Evolutionary conservation across 2,797 vertebrate species (phyloP).

Genomic region (Oceanodroma leucorhoa): DNA sequence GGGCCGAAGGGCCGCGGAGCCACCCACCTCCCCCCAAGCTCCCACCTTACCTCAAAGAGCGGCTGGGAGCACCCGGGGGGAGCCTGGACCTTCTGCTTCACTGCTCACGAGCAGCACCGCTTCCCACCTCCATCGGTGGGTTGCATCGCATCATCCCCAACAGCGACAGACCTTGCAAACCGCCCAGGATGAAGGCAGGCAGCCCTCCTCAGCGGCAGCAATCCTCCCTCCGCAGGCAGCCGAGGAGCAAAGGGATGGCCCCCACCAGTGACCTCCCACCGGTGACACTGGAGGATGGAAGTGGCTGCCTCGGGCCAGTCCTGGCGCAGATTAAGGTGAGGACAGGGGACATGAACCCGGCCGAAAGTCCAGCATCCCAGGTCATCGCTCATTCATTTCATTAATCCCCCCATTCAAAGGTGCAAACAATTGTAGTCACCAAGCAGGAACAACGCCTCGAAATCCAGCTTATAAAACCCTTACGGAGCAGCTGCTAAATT

Average conservation of each 20-base stretch:
- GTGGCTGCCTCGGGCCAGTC: rapidly evolving
- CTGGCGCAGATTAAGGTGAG: rapidly evolving
- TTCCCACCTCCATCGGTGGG: neutral
- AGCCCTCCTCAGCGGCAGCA: rapidly evolving
- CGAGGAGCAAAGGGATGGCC: neutral
- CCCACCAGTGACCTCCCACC: rapidly evolving
- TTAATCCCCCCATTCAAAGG: neutral
- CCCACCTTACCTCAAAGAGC: neutral
- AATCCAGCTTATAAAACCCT: neutral
- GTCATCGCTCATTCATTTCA: neutral
- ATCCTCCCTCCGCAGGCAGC: rapidly evolving
- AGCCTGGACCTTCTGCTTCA: neutral
- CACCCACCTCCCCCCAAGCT: rapidly evolving
- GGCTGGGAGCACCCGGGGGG: neutral
- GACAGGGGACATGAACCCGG: neutral
- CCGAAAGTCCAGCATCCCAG: neutral
- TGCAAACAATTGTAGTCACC: neutral
- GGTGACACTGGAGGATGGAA: rapidly evolving
- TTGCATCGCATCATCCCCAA: rapidly evolving
- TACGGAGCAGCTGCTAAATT: neutral
- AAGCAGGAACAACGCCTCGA: neutral
- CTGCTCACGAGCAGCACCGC: rapidly evolving
- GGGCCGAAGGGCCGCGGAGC: rapidly evolving
- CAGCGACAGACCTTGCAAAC: neutral
- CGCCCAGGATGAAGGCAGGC: rapidly evolving